Conservation (phyloP, 2,113 vertebrate genomes). For the Ochotona princeps region DNA sequence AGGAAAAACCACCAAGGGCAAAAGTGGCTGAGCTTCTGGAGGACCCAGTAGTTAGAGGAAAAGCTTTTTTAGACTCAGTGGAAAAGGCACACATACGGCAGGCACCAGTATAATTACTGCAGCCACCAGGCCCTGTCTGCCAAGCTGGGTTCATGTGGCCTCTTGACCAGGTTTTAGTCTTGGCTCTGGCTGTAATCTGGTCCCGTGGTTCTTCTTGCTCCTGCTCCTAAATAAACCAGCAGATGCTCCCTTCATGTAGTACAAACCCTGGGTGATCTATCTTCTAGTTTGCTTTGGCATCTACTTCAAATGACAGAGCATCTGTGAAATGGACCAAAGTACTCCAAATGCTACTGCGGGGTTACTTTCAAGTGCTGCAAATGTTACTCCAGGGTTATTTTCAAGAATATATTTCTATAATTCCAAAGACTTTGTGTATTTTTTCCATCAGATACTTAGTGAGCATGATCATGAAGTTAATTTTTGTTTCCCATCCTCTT, state of each 20-base stretch:
- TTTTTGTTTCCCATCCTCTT: neutral
- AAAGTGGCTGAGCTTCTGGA: slow-evolving; percentile 65
- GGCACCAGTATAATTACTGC: slow-evolving; percentile 79
- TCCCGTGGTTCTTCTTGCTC: slow-evolving; percentile 47
- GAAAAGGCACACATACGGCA: slow-evolving; percentile 69
- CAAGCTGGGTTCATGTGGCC: slow-evolving; percentile 65
- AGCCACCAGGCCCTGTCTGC: slow-evolving; percentile 65
- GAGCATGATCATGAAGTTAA: neutral
- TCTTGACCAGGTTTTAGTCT: slow-evolving; percentile 71
- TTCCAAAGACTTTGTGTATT: neutral
- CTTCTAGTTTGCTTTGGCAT: slow-evolving; percentile 25
- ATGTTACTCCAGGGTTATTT: neutral
- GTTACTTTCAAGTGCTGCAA: neutral
- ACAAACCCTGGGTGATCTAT: neutral
- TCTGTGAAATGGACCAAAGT: slow-evolving; percentile 25
- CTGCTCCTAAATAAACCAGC: slow-evolving; percentile 8
- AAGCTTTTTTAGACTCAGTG: slow-evolving; percentile 78
- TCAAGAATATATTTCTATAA: neutral
- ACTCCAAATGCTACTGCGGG: neutral
- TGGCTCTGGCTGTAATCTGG: slow-evolving; percentile 23
- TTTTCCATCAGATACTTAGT: neutral
- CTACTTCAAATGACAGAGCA: neutral
- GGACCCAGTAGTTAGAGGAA: slow-evolving; percentile 79
- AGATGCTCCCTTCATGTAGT: neutral
- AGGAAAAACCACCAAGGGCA: slow-evolving; percentile 71